Base-by-base conservation (phyloP, 2,888 invertebrate genomes). In the Heteromyza rotundicornis region DNA sequence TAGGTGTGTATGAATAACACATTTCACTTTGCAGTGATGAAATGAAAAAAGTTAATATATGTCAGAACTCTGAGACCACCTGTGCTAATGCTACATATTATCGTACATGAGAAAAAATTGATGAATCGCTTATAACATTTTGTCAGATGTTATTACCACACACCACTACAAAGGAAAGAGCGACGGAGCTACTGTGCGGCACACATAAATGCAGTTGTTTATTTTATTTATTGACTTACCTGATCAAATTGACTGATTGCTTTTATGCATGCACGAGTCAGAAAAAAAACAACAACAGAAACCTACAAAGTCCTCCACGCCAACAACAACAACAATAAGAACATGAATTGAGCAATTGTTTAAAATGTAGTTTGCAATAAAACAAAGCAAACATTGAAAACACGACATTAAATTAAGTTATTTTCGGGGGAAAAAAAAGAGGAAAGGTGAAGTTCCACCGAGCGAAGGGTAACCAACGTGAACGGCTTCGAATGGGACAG, bases 241-340 rank as follows among this genome's bases (percentile, higher is more conserved):
- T 71, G 80, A 80, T 78, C 77, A 79, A 74, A 70, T 76, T 81
- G 81, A 79, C 79, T 79, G 81, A 81, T 81, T 81, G 81, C 73
- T 74, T 69, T 74, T 71, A 73, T 76, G 75, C 79, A 79, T 80
- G 80, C 80, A 76, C 74, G 55, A 51, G 52, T 36, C 60, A 24
- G 59, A 14, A 7, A 40, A 49, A 27, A 44, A n/a, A 51, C 52
- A 44, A 27, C 24, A 32, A 17, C 24, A 40, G 27, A 20, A 57
- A 32, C n/a, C n/a, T n/a, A n/a, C n/a, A n/a, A n/a, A n/a, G n/a
- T n/a, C n/a, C n/a, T n/a, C n/a, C n/a, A n/a, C 20, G 36, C 14
- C 49, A 55, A 51, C 53, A 57, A 44, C 23, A 44, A 40, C 23
- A 20, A 36, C 36, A 55, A 55, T 40, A 24, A 55, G 20, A 40